phyloP scores from a whole-genome alignment of 1,140 invertebrate genomes.

The Myzus persicae region DNA sequence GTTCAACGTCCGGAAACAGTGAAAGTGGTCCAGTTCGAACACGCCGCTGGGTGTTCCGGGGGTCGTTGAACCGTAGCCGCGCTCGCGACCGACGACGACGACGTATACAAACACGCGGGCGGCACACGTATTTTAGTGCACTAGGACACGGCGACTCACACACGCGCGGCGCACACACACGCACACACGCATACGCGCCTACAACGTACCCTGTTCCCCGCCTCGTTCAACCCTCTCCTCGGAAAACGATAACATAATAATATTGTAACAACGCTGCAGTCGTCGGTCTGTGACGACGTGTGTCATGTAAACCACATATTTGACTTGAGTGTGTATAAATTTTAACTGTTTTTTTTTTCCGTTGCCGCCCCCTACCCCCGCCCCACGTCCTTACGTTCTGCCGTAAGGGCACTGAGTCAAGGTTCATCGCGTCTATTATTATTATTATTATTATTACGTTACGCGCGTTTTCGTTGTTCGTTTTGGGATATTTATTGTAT shows the following conservation, averaged over 20 bases:
- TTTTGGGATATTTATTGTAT: not conserved
- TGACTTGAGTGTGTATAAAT: not conserved
- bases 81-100: not conserved
- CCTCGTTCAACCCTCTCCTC: not conserved
- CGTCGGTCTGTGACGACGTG: not conserved
- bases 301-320: not conserved
- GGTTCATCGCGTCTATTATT: not conserved
- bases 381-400: not conserved
- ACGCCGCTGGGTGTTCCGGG: conserved; percentile 52
- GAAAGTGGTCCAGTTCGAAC: conserved; percentile 55
- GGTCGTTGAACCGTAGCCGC: conserved; percentile 28
- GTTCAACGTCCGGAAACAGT: conserved; percentile 58
- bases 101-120: not conserved
- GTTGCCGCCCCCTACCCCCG: not conserved
- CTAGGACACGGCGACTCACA: conserved; percentile 38
- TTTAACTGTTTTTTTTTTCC: conserved; percentile 1
- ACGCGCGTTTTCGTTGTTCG: not conserved
- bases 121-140: conserved; percentile 57
- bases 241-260: not conserved
- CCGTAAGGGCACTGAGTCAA: not conserved
- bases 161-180: not conserved
- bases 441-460: conserved; percentile 1
- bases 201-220: not conserved
- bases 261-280: not conserved
- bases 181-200: not conserved